Evolutionary conservation across 2,888 invertebrate genomes (phyloP).

Genomic region (Dichetophora obliterata): DNA sequence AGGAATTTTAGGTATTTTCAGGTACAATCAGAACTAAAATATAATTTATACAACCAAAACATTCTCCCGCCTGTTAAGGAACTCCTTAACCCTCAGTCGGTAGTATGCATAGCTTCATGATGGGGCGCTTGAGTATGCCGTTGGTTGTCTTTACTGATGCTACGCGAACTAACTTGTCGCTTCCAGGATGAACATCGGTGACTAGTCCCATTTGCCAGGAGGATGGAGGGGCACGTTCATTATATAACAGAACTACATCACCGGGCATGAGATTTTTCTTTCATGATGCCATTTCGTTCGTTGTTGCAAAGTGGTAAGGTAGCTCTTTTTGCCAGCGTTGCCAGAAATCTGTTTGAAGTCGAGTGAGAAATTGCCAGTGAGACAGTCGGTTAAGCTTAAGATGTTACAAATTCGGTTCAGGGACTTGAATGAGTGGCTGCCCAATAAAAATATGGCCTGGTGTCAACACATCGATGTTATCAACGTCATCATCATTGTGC

Average conservation of each 20-base stretch:
- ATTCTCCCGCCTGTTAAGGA: conserved; percentile 9
- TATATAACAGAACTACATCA: background rate
- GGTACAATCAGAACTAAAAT: too few relatives aligned
- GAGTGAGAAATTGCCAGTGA: conserved; percentile 24
- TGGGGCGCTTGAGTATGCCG: background rate
- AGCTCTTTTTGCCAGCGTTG: conserved; percentile 17
- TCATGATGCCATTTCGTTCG: conserved; percentile 12
- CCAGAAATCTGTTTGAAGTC: conserved; percentile 33
- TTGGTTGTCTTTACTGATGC: background rate
- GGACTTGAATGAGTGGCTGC: conserved; percentile 17
- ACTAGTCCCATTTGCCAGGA: conserved; percentile 1
- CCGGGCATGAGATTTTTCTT: background rate
- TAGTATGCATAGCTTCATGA: background rate
- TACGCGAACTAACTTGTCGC: background rate
- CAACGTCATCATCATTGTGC: conserved; percentile 10
- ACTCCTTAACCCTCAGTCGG: conserved; percentile 1
- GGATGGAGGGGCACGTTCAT: background rate
- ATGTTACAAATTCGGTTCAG: conserved; percentile 10
- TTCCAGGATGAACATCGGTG: conserved; percentile 6
- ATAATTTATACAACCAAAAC: background rate
- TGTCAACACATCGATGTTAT: conserved; percentile 15
- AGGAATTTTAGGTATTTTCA: too few relatives aligned
- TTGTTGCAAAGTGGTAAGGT: conserved; percentile 23
- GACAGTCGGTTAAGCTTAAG: conserved; percentile 12
- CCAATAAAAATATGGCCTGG: conserved; percentile 7